phyloP scores from a whole-genome alignment of 2,113 vertebrate genomes.

The Climacteris rufus region DNA sequence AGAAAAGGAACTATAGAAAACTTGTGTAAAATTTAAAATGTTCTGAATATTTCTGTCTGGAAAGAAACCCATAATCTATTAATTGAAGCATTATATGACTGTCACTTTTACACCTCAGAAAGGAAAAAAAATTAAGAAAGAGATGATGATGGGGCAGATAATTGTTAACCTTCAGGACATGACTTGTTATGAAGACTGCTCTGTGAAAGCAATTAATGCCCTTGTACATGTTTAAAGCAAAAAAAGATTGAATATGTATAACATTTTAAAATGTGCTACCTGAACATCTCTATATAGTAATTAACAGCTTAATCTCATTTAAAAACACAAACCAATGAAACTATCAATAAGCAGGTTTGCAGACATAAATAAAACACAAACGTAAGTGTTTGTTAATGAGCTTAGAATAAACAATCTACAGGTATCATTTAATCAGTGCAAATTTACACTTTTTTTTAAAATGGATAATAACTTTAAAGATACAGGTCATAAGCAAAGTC shows the following conservation, averaged over 20 bases:
- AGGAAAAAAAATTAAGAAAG: background rate
- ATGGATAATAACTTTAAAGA: background rate
- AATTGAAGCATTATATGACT: background rate
- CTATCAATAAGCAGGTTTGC: background rate
- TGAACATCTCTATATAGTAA: background rate
- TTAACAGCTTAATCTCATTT: background rate
- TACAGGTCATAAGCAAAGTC: background rate
- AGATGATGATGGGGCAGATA: background rate
- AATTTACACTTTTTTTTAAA: background rate
- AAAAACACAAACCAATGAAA: background rate
- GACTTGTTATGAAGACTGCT: background rate
- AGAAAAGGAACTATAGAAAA: background rate
- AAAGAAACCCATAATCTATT: background rate
- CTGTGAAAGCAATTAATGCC: background rate
- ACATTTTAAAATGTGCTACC: background rate
- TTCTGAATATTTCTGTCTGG: background rate
- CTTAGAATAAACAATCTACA: background rate
- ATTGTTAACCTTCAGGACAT: background rate
- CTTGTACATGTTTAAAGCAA: no score
- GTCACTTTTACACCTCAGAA: background rate
- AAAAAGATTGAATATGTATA: background rate
- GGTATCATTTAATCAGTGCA: background rate
- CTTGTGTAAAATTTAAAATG: background rate
- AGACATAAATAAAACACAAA: background rate
- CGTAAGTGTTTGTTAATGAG: background rate